phyloP scores from a whole-genome alignment of 1,140 invertebrate genomes.

The Drosophila quadrilineata region DNA sequence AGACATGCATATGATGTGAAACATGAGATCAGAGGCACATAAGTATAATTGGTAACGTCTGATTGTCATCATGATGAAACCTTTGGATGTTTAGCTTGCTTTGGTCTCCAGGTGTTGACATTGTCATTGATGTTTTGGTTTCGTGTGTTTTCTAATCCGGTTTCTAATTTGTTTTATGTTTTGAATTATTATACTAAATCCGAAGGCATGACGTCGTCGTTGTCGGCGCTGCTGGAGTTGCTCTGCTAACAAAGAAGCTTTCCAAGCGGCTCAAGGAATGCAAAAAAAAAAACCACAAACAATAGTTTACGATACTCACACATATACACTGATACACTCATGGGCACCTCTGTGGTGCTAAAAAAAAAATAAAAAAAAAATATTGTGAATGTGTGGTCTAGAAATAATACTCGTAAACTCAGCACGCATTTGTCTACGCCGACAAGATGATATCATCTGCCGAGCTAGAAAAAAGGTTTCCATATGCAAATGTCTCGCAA shows the following conservation, averaged over 20 bases:
- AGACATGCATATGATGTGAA: too few species aligned
- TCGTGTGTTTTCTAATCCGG: slow-evolving; percentile 47
- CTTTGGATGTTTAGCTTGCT: slow-evolving; percentile 7
- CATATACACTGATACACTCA: slow-evolving; percentile 26
- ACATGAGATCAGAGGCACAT: slow-evolving; percentile 11
- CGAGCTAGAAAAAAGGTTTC: slow-evolving; percentile 17
- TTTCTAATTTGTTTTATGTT: slow-evolving; percentile 38
- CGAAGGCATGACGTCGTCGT: slow-evolving; percentile 53
- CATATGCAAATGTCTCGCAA: slow-evolving; percentile 1
- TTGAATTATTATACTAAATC: slow-evolving; percentile 50
- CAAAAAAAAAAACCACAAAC: slow-evolving; percentile 46
- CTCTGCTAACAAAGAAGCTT: slow-evolving; percentile 50
- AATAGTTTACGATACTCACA: too few species aligned
- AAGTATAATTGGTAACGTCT: neutral
- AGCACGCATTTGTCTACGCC: slow-evolving; percentile 34
- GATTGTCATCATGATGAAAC: neutral
- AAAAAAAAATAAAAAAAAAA: too few species aligned
- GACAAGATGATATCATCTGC: slow-evolving; percentile 65
- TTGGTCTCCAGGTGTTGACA: slow-evolving; percentile 35
- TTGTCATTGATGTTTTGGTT: slow-evolving; percentile 17
- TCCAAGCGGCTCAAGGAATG: slow-evolving; percentile 39
- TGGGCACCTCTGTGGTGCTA: neutral
- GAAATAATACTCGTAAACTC: slow-evolving; percentile 50
- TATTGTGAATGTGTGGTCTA: slow-evolving; percentile 12
- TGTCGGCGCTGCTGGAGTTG: slow-evolving; percentile 4